Conservation (phyloP, 2,888 invertebrate genomes). For the Dynastes grantii region DNA sequence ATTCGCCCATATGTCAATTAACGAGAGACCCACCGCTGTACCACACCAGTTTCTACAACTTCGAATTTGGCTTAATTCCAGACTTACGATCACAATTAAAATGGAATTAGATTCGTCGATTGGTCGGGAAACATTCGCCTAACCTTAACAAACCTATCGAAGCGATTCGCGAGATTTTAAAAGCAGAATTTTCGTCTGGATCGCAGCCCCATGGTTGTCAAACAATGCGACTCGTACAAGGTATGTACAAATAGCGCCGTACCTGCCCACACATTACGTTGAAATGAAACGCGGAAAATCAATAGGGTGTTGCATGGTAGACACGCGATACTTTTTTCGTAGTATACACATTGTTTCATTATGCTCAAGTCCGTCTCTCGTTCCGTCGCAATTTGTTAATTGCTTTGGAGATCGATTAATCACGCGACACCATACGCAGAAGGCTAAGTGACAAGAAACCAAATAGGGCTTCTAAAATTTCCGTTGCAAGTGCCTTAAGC, state of each 20-base stretch:
- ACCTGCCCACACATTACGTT: constrained; percentile 28
- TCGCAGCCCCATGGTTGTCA: too few species aligned
- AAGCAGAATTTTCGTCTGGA: too few species aligned
- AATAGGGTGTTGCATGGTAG: constrained; percentile 31
- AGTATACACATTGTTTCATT: constrained; percentile 1
- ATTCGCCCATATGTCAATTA: constrained; percentile 10
- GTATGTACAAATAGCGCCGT: constrained; percentile 5
- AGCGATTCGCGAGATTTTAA: too few species aligned
- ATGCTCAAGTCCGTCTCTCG: background rate
- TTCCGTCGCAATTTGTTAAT: constrained; percentile 31
- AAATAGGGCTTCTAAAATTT: background rate
- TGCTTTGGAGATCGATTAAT: constrained; percentile 30
- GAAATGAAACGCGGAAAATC: constrained; percentile 35
- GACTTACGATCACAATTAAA: background rate
- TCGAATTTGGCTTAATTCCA: constrained; percentile 9
- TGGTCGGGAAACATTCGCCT: too few species aligned
- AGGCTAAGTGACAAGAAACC: background rate
- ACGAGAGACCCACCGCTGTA: background rate
- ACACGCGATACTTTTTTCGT: constrained; percentile 25
- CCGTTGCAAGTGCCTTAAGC: background rate
- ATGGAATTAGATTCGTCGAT: too few species aligned
- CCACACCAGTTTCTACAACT: background rate
- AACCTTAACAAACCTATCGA: too few species aligned
- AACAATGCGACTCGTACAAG: too few species aligned
- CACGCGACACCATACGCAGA: background rate